phyloP scores from a whole-genome alignment of 1,140 invertebrate species.

The Drosophila tsacasi region DNA sequence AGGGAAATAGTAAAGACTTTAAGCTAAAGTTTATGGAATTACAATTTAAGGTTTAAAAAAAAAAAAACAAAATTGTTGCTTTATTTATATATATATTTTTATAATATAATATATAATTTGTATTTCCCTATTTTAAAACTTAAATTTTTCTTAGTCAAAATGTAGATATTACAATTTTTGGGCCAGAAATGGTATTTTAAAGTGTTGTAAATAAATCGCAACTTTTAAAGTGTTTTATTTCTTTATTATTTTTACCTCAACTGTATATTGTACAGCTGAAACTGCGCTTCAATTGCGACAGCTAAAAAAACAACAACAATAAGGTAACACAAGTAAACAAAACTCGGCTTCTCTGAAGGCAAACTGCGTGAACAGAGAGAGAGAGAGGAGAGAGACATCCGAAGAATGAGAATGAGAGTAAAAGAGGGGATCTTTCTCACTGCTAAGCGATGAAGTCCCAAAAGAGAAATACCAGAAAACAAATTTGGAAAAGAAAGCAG shows the following conservation, averaged over 20 bases:
- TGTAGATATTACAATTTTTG: neutral
- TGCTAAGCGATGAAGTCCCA: neutral
- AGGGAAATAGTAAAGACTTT: neutral
- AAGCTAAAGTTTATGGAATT: too few relatives aligned
- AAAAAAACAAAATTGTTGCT: too few relatives aligned
- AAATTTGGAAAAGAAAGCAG: neutral
- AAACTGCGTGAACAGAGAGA: constrained; percentile 28
- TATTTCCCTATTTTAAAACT: too few relatives aligned
- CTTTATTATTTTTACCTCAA: neutral
- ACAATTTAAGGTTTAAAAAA: too few relatives aligned
- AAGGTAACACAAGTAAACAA: constrained; percentile 34
- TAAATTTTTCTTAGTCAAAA: neutral
- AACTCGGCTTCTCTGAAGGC: constrained; percentile 48
- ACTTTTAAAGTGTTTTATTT: neutral
- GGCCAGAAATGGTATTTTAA: neutral
- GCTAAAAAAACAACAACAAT: constrained; percentile 21
- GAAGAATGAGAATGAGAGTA: constrained; percentile 1
- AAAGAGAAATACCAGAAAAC: constrained; percentile 2
- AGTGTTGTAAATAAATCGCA: neutral
- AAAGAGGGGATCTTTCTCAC: constrained; percentile 19
- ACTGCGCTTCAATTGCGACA: constrained; percentile 71
- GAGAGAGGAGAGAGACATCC: constrained; percentile 4
- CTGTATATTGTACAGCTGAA: constrained; percentile 26
- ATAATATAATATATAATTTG: too few relatives aligned
- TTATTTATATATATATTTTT: too few relatives aligned